Base-by-base conservation (phyloP, 2,113 vertebrate species). In the Anolis sagrei region DNA sequence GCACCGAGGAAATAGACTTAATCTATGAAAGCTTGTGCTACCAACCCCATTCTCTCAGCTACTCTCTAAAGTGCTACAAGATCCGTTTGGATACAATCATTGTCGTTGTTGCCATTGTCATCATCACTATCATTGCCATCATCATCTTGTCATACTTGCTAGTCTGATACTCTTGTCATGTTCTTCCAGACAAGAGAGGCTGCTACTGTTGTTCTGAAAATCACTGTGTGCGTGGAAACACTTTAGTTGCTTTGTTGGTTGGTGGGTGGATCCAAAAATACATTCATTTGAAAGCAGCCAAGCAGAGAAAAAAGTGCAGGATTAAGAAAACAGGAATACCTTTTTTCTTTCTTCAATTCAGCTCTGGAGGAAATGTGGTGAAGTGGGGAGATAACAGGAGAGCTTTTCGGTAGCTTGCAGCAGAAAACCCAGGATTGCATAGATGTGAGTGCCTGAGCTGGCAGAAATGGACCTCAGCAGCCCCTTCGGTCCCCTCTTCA, bases 261-360 rank as follows among this genome's bases (percentile, higher is more conserved):
- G 61, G 64, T 68, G n/a, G 27, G 64, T 79, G 5, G 2, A 66
- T 79, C 18, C 32, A 80, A 86, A 3, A 91, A 84, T 10, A 84
- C 9, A 68, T 68, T 68, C 2, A 48, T 64, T 86, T 68, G 76
- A 88, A 90, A 90, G 10, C 13, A 86, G 9, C 36, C 9, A 85
- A 27, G 84, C 89, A 85, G 4, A 73, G 4, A 73, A 86, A 66
- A 39, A 77, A 11, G 8, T 84, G 32, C 10, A 84, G 27, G 18
- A 84, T 7, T 3, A 84, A 4, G 1, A 62, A 39, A 72, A 84
- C 81, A 87, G 39, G 1, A 51, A 27, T 1, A 0, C 51, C 74
- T 73, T 92, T 13, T 5, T 25, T 83, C 8, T 84, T 89, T 69
- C 74, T 51, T 72, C 10, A 80, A 36, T 36, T 68, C 25, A 44